Percentiles rank a stretch among this genome's conserved stretches.
Conservation (phyloP, 2,797 vertebrate genomes). For the Catamblyrhynchus diadema region DNA sequence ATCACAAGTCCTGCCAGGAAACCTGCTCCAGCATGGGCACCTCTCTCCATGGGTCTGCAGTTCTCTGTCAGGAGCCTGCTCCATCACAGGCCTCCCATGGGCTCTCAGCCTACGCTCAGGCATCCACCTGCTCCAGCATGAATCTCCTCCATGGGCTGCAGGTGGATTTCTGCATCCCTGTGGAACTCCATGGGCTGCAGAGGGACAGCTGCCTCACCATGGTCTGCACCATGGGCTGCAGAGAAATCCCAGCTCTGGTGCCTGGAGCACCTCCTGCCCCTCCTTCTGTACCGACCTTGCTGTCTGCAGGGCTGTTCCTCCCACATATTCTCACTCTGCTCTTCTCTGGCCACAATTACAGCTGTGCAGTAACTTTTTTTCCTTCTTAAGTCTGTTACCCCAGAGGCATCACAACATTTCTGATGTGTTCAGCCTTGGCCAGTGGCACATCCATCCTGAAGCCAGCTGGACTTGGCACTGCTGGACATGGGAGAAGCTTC, state of each 20-base stretch:
- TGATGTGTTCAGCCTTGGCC: not conserved
- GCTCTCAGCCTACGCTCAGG: not conserved
- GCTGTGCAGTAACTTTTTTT: rapidly evolving
- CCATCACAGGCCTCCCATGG: not conserved
- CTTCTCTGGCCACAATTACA: not conserved
- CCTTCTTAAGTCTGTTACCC: not conserved
- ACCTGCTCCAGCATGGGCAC: rapidly evolving
- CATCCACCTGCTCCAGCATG: rapidly evolving
- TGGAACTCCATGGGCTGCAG: rapidly evolving
- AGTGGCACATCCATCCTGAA: not conserved
- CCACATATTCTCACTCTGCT: not conserved
- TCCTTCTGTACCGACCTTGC: not conserved
- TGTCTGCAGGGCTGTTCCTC: not conserved
- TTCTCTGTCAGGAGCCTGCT: not conserved
- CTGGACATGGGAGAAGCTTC: not conserved
- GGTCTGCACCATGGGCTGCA: not conserved
- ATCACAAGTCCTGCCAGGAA: not conserved
- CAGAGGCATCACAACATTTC: rapidly evolving
- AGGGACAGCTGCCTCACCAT: not conserved
- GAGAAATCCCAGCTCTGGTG: too few relatives aligned
- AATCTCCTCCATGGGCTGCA: not conserved
- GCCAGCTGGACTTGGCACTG: not conserved
- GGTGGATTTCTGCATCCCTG: rapidly evolving
- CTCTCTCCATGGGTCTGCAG: not conserved
- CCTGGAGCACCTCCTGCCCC: not conserved